phyloP scores from a whole-genome alignment of 2,888 invertebrate genomes.

The Bhutanitis thaidina region DNA sequence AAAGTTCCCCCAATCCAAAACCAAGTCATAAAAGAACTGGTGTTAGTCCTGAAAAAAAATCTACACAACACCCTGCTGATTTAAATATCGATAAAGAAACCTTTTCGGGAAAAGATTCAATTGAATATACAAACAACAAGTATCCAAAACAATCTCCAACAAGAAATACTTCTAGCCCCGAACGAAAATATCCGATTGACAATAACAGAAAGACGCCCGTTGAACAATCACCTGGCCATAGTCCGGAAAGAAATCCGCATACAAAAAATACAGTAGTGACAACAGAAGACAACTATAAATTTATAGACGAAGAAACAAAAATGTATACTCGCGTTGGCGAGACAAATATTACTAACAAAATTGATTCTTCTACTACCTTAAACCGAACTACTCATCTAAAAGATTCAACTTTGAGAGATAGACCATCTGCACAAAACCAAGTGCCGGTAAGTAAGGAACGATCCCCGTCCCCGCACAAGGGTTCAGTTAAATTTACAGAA shows the following conservation, averaged over 20 bases:
- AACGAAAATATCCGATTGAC: constrained; percentile 25
- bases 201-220: not conserved
- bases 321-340: constrained; percentile 44
- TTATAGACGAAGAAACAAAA: constrained; percentile 68
- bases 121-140: constrained; percentile 28
- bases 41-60: constrained; percentile 2
- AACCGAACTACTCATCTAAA: not conserved
- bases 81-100: not conserved
- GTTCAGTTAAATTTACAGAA: constrained; percentile 38
- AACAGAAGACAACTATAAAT: constrained; percentile 56
- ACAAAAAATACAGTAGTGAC: constrained; percentile 28
- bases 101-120: not conserved
- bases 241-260: not conserved
- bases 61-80: not conserved
- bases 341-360: constrained; percentile 26
- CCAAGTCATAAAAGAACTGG: not conserved
- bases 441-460: constrained; percentile 28
- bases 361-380: not conserved
- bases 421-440: too few species aligned
- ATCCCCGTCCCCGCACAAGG: constrained; percentile 47
- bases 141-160: constrained; percentile 25
- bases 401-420: not conserved
- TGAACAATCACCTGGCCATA: not conserved
- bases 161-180: constrained; percentile 31
- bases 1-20: not conserved